Percentiles rank a stretch among this genome's conserved stretches.
These are phyloP conservation scores for Channa argus DNA, from an alignment of 2,113 vertebrate genomes.

Conservation along the genomic window DNA sequence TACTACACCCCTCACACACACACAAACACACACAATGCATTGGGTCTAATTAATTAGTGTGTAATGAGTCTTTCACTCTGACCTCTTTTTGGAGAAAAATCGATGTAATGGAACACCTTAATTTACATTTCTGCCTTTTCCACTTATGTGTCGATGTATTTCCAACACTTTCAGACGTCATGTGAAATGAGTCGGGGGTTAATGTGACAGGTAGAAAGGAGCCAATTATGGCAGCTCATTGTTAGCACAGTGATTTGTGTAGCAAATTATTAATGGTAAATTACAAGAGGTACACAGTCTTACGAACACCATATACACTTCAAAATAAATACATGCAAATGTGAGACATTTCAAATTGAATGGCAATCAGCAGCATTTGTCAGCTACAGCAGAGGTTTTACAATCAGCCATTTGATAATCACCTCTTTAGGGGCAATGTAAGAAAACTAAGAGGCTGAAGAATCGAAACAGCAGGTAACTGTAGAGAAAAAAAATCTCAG, in stretches of 20 bases:
- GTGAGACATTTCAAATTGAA: not conserved
- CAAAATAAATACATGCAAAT: not conserved
- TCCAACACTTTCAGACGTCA: conserved; percentile 3
- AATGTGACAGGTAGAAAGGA: too few species aligned
- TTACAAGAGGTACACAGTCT: not conserved
- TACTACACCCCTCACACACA: not conserved
- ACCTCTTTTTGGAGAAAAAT: conserved; percentile 52
- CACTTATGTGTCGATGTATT: conserved; percentile 31
- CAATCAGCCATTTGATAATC: not conserved
- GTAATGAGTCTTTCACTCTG: conserved; percentile 33
- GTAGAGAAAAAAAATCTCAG: not conserved
- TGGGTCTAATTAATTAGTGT: conserved; percentile 49
- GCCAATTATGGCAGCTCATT: too few species aligned
- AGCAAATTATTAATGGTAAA: not conserved
- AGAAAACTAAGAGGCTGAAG: not conserved
- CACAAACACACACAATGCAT: not conserved
- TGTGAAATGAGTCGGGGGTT: not conserved
- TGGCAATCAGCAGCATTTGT: not conserved
- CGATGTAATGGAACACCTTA: conserved; percentile 43
- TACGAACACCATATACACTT: too few species aligned
- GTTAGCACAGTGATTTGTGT: not conserved
- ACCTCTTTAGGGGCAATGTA: not conserved
- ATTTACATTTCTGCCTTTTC: conserved; percentile 40
- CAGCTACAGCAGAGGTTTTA: not conserved
- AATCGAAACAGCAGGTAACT: not conserved